Base-by-base conservation (phyloP, 1,140 invertebrate species). In the Drosophila seguyi region DNA sequence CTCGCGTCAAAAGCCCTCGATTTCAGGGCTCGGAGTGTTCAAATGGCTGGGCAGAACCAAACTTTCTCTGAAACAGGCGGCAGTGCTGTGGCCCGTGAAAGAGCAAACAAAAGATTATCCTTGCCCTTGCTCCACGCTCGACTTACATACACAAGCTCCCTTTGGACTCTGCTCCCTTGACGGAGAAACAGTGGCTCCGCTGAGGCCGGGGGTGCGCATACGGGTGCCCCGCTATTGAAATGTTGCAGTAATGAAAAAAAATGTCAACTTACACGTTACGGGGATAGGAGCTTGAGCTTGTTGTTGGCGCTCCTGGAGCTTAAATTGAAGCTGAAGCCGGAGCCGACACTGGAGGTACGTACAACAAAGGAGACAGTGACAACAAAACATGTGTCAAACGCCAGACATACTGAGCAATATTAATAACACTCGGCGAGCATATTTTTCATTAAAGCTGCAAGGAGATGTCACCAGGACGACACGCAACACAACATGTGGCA, bases 381-480 rank as follows among this genome's bases (percentile, higher is more conserved):
- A 82, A 90, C 81, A 90, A 90, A 90, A 90, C 85, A 90, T 90
- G 85, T 90, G 85, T 90, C 85, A 90, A 90, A 88, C 86, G 67
- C 81, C 85, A 90, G 81, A 81, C 85, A 90, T 90, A 73, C 74
- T 90, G 85, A 90, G 85, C 78, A 90, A 90, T 90, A 90, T 90
- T 90, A 90, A 90, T 90, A 90, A 90, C 84, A 87, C 85, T 81
- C 78, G 65, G 74, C 66, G 72, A 80, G 81, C 78, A 90, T 90
- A 90, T 90, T 90, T 90, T 90, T 90, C 85, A 90, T 90, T 90
- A 90, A 90, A 90, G 85, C 85, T 74, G 72, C 73, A 73, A 66
- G 68, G 78, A 66, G 66, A 84, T 81, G 85, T 90, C 85, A 84
- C 74, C 71, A 59, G 73, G 50, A 60, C 66, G 47, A 58, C 48